Base-by-base conservation (phyloP, 2,888 invertebrate species). In the Epinotia brunnichana region DNA sequence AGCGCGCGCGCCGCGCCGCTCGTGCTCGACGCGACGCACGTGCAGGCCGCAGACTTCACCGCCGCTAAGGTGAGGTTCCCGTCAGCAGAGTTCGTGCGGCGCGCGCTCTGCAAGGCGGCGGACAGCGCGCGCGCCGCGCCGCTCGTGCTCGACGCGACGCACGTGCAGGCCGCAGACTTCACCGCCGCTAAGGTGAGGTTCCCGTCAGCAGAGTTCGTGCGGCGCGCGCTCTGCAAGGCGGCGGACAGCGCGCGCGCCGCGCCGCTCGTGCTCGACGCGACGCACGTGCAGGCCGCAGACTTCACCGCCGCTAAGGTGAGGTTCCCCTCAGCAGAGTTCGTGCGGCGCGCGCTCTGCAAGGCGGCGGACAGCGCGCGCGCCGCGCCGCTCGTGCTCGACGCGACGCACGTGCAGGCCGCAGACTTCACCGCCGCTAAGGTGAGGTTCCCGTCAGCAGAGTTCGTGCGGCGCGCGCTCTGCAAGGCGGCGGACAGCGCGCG, bases 281-380 rank as follows among this genome's bases (percentile, higher is more conserved):
- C 95, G 64, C 96, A 96, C 87, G 96, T 97, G 82, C 96, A 96
- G 85, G 96, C 96, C 57, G 96, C 96, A 0, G 97, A 97, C 91
- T 97, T 95, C 87, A 96, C 96, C 21, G 96, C 96, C 9, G 96
- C 96, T 10, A 95, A 95, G 88, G 96, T 96, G 87, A 11, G 0
- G 70, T 97, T 97, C 90, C 96, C 97, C n/a, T 96, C 97, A 3
- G 96, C 97, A 0, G 97, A 97, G 90, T 95, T 95, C 90, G 92
- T 97, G 79, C 94, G 95, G 78, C 93, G 94, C 82, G 95, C 96
- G 76, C 95, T 98, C 74, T 95, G 95, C 82, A 97, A 97, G 90
- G 96, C 96, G 95, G 87, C 90, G 74, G 83, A 78, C 76, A 75
- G 80, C 10, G 93, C 90, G 74, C 91, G 94, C 80, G 83, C 87